These are phyloP conservation scores for Uropetala carovei DNA, from an alignment of 2,888 invertebrate species.

Conservation along the genomic window DNA sequence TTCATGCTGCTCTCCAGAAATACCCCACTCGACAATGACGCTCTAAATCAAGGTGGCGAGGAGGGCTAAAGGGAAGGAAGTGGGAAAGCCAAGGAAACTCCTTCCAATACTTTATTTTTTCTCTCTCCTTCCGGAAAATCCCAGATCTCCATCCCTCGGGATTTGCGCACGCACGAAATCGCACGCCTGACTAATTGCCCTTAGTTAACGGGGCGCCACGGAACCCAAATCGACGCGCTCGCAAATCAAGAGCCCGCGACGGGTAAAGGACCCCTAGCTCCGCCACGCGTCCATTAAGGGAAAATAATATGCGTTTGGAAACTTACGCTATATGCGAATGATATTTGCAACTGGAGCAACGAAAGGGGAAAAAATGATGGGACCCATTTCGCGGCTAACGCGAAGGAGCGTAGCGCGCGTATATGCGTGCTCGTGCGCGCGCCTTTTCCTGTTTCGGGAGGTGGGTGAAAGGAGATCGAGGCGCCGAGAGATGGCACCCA, in stretches of 20 bases:
- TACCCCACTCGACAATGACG: neutral
- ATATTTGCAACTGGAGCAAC: neutral
- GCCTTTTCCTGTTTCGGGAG: neutral
- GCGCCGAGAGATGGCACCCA: neutral
- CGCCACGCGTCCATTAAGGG: neutral
- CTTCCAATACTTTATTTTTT: neutral
- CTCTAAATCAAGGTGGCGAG: neutral
- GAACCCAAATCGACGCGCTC: neutral
- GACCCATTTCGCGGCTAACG: neutral
- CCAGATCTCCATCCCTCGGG: neutral
- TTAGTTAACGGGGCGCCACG: neutral
- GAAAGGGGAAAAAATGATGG: neutral
- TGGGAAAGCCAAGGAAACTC: too few relatives aligned
- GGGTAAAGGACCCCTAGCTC: neutral
- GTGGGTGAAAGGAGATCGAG: neutral
- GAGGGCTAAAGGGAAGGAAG: neutral
- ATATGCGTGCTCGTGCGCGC: neutral
- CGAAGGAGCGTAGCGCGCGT: neutral
- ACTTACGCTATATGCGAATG: neutral
- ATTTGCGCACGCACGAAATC: neutral
- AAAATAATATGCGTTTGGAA: constrained; percentile 22
- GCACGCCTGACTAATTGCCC: constrained; percentile 19
- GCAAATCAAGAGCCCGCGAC: neutral
- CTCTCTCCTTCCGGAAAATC: neutral
- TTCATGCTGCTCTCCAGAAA: neutral